These are phyloP conservation scores for Ridgeia piscesae DNA, from an alignment of 1,140 invertebrate genomes.

Conservation along the genomic window DNA sequence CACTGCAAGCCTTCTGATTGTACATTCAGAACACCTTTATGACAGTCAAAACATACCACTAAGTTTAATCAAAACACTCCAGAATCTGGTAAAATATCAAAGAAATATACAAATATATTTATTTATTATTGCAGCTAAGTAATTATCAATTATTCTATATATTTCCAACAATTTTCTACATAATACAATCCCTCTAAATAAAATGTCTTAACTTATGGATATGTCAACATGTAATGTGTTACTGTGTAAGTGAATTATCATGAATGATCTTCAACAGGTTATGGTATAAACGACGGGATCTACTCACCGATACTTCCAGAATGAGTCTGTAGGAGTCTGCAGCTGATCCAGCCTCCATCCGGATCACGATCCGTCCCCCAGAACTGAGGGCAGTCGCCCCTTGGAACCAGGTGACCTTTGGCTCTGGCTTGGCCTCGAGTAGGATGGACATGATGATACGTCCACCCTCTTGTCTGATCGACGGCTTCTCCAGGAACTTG, in stretches of 20 bases:
- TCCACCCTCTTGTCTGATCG: slow-evolving; percentile 81
- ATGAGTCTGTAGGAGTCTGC: slow-evolving; percentile 83
- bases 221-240: background rate
- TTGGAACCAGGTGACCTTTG: slow-evolving; percentile 51
- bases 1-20: too few relatives aligned
- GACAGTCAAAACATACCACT: background rate
- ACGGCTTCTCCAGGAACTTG: slow-evolving; percentile 91
- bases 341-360: slow-evolving; percentile 34
- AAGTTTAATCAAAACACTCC: background rate
- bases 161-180: background rate
- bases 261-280: background rate
- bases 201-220: background rate
- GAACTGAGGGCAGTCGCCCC: slow-evolving; percentile 42
- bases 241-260: too few relatives aligned
- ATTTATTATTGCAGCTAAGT: background rate
- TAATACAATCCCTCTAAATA: background rate
- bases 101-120: background rate
- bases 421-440: slow-evolving; percentile 52
- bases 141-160: background rate
- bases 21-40: background rate
- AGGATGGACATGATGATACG: slow-evolving; percentile 50
- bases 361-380: slow-evolving; percentile 42
- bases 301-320: slow-evolving; percentile 81
- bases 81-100: background rate
- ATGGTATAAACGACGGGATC: background rate